phyloP scores from a whole-genome alignment of 1,140 invertebrate genomes.

The Atopsyche davidsoni region DNA sequence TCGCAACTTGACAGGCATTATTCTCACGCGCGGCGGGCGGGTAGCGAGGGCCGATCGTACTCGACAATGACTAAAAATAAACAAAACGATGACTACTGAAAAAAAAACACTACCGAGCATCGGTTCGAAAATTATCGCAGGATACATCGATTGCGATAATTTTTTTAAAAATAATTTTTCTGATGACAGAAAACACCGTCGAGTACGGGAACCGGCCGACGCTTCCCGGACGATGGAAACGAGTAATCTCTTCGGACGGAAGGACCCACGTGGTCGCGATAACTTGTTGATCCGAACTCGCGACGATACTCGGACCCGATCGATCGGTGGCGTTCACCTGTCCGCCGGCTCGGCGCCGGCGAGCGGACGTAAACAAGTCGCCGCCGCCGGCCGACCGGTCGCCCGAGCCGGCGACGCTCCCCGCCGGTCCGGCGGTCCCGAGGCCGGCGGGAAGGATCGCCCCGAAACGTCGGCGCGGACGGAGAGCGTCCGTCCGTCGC shows the following conservation, averaged over 20 bases:
- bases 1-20: too few relatives aligned
- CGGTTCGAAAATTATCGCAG: too few relatives aligned
- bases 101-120: too few relatives aligned
- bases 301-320: conserved; percentile 15
- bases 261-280: conserved; percentile 16
- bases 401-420: not conserved
- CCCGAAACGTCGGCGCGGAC: not conserved
- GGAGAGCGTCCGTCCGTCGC: not conserved
- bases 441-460: not conserved
- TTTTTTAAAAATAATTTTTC: too few relatives aligned
- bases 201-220: too few relatives aligned
- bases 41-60: too few relatives aligned
- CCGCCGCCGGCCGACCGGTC: not conserved
- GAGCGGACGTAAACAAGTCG: conserved; percentile 19
- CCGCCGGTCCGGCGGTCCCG: not conserved
- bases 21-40: too few relatives aligned
- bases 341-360: conserved; percentile 16
- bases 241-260: not conserved
- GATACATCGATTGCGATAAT: too few relatives aligned
- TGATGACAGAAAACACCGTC: too few relatives aligned
- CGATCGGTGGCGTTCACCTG: conserved; percentile 23
- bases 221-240: not conserved
- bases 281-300: conserved; percentile 17
- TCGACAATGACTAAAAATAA: too few relatives aligned
- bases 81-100: too few relatives aligned